These are phyloP conservation scores for Chrysolina americana DNA, from an alignment of 2,888 invertebrate species.

Conservation along the genomic window DNA sequence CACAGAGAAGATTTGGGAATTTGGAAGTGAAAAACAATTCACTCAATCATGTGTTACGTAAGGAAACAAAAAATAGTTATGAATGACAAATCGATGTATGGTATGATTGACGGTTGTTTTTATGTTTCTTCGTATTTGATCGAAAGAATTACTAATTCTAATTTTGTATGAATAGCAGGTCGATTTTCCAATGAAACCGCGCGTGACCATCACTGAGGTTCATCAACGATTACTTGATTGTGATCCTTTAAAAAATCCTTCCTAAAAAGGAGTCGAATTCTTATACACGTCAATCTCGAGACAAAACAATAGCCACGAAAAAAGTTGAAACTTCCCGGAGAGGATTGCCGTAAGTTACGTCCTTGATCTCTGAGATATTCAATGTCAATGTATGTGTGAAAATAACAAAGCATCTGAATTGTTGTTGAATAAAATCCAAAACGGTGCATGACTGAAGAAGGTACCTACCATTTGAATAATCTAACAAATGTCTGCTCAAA, in stretches of 20 bases:
- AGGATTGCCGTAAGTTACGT: neutral
- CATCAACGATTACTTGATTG: neutral
- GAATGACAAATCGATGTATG: neutral
- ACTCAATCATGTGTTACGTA: neutral
- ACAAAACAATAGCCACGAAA: constrained; percentile 7
- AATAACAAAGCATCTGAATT: neutral
- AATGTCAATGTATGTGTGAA: neutral
- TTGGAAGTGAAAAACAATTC: neutral
- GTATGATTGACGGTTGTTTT: constrained; percentile 2
- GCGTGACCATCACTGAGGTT: constrained; percentile 2
- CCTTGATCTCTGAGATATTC: constrained; percentile 16
- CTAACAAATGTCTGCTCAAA: neutral
- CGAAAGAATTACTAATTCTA: neutral
- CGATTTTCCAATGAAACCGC: neutral
- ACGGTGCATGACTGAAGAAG: neutral
- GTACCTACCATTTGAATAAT: neutral
- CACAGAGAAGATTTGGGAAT: neutral
- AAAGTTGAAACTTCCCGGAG: neutral
- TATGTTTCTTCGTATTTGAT: neutral
- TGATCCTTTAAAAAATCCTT: constrained; percentile 9
- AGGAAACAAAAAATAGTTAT: neutral
- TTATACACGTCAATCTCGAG: constrained; percentile 13
- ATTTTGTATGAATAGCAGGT: neutral
- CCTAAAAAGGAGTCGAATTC: constrained; percentile 14
- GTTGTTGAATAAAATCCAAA: neutral